Percentiles rank a stretch among this genome's conserved stretches.
phyloP scores from a whole-genome alignment of 2,888 invertebrate species.

The Lasioglossum leucozonium region DNA sequence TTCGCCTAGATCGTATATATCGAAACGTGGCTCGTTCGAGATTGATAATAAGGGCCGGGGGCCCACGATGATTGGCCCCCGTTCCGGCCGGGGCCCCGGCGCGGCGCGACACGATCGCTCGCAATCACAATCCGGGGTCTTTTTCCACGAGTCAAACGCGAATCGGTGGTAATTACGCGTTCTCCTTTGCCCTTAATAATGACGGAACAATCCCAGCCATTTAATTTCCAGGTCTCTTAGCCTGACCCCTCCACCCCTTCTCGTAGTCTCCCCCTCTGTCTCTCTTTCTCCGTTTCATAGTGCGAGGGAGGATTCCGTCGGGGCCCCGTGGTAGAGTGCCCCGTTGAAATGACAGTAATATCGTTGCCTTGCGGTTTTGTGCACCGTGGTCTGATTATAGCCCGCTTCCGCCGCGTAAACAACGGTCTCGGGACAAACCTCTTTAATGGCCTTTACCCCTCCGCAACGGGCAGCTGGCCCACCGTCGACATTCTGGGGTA shows the following conservation, averaged over 20 bases:
- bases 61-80: constrained; percentile 36
- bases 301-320: constrained; percentile 65
- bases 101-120: constrained; percentile 59
- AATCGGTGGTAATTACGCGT: constrained; percentile 61
- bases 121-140: constrained; percentile 35
- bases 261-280: neutral
- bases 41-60: constrained; percentile 34
- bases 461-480: constrained; percentile 57
- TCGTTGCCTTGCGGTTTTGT: constrained; percentile 81
- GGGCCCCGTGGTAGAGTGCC: constrained; percentile 49
- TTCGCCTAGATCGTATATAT: constrained; percentile 32
- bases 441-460: constrained; percentile 78
- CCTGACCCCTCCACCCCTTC: constrained; percentile 12
- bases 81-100: constrained; percentile 14
- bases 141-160: constrained; percentile 63
- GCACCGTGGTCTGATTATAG: constrained; percentile 82
- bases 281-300: constrained; percentile 78
- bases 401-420: constrained; percentile 81
- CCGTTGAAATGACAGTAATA: constrained; percentile 83
- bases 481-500: constrained; percentile 41
- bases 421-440: constrained; percentile 78
- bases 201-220: constrained; percentile 76
- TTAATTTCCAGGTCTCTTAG: constrained; percentile 75
- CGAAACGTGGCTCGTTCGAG: constrained; percentile 23
- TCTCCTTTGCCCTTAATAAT: constrained; percentile 68